These are phyloP conservation scores for Xestoiulus laeticollis DNA, from an alignment of 2,888 invertebrate genomes.

Conservation along the genomic window DNA sequence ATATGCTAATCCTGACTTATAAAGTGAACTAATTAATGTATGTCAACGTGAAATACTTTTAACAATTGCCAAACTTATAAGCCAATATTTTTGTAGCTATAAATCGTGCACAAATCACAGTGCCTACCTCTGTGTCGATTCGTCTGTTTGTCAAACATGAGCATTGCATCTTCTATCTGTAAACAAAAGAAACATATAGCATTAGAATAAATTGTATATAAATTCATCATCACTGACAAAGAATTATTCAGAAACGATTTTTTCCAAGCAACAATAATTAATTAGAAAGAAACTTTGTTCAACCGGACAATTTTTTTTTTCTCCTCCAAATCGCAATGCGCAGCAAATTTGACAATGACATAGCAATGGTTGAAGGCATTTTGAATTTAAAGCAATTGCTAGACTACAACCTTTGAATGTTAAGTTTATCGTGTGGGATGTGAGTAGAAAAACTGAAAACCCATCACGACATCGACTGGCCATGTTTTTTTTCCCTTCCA, in stretches of 20 bases:
- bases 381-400: neutral
- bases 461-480: neutral
- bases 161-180: constrained; percentile 99
- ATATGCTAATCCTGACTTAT: too few species aligned
- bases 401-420: neutral
- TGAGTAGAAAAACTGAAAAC: neutral
- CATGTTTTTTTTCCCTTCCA: neutral
- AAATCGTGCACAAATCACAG: too few species aligned
- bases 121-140: constrained; percentile 91
- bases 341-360: neutral
- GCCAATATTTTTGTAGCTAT: too few species aligned
- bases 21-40: too few species aligned
- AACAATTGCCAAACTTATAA: too few species aligned
- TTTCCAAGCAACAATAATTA: neutral
- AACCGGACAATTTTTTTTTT: too few species aligned
- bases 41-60: too few species aligned
- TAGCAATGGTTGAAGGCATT: neutral
- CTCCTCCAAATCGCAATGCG: neutral
- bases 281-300: neutral
- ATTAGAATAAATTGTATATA: too few species aligned
- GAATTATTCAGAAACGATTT: too few species aligned
- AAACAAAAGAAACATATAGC: constrained; percentile 69
- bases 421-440: neutral
- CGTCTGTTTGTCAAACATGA: constrained; percentile 99
- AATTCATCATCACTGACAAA: neutral